Percentiles rank a stretch among this genome's conserved stretches.
Conservation (phyloP, 1,140 invertebrate species). For the Asbolus verrucosus region DNA sequence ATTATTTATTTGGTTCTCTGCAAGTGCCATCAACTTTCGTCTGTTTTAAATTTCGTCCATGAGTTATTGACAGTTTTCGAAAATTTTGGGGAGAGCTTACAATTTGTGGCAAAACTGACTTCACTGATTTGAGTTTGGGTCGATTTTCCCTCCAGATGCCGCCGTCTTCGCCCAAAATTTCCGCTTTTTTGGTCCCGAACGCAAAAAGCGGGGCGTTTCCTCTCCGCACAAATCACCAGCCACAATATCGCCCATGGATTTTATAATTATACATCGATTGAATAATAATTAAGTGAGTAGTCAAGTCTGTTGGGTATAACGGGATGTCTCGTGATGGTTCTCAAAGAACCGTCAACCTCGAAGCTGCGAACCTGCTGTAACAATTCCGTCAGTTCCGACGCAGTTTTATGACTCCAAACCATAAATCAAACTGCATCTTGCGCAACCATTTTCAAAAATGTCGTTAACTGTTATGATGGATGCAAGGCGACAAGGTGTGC, state of each 20-base stretch:
- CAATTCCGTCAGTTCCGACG: not conserved
- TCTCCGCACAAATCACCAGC: slow-evolving; percentile 6
- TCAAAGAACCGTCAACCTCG: slow-evolving; percentile 22
- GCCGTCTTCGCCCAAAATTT: not conserved
- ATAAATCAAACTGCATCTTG: not conserved
- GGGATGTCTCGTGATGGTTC: slow-evolving; percentile 27
- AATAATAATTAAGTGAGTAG: slow-evolving; percentile 39
- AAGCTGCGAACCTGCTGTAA: slow-evolving; percentile 19
- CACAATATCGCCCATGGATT: slow-evolving; percentile 14
- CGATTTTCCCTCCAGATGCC: too few relatives aligned
- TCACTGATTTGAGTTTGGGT: too few relatives aligned
- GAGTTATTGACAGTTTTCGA: too few relatives aligned
- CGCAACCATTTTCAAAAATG: too few relatives aligned
- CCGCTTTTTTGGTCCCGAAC: not conserved
- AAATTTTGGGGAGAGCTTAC: too few relatives aligned
- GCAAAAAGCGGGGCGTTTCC: slow-evolving; percentile 22
- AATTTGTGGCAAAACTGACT: too few relatives aligned
- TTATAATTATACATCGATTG: slow-evolving; percentile 34
- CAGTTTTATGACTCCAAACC: too few relatives aligned
- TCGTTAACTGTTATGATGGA: too few relatives aligned
- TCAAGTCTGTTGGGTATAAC: slow-evolving; percentile 24
- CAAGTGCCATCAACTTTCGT: too few relatives aligned
- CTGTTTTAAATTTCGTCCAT: too few relatives aligned
- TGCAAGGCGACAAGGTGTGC: too few relatives aligned
- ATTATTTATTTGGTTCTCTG: too few relatives aligned